Percentiles rank a stretch among this genome's conserved stretches.
These are phyloP conservation scores for Sternarchorhynchus goeldii DNA, from an alignment of 2,797 vertebrate genomes.

Conservation along the genomic window DNA sequence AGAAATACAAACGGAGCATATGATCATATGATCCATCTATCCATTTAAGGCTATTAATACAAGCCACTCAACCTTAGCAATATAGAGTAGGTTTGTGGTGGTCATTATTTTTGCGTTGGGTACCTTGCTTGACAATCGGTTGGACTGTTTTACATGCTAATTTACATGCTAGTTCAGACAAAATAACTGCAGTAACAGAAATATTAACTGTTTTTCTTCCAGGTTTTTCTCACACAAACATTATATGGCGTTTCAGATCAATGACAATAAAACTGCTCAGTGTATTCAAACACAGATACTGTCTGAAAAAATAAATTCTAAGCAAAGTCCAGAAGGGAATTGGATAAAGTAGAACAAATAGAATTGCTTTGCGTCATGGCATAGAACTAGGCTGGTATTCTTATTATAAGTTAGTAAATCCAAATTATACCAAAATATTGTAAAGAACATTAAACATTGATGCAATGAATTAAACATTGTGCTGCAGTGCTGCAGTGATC, in stretches of 20 bases:
- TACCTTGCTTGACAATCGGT: too few species aligned
- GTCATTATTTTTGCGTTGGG: too few species aligned
- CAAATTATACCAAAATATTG: not conserved
- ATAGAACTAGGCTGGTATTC: not conserved
- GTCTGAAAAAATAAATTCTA: not conserved
- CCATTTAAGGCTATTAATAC: slow-evolving; percentile 22
- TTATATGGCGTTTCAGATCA: too few species aligned
- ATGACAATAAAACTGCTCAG: too few species aligned
- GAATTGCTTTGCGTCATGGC: not conserved
- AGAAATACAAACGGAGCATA: slow-evolving; percentile 26
- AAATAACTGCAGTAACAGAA: not conserved
- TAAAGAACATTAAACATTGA: not conserved
- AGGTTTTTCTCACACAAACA: too few species aligned
- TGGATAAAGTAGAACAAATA: too few species aligned
- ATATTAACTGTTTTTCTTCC: too few species aligned
- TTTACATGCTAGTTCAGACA: slow-evolving; percentile 12
- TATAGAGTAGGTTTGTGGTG: not conserved
- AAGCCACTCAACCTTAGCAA: too few species aligned
- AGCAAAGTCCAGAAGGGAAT: not conserved
- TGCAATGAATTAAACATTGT: not conserved
- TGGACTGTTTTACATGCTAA: too few species aligned
- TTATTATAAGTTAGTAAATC: not conserved
- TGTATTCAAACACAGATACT: too few species aligned
- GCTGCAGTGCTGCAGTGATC: not conserved
- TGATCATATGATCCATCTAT: slow-evolving; percentile 18